These are phyloP conservation scores for Agriopis marginaria DNA, from an alignment of 2,888 invertebrate genomes.

Conservation along the genomic window DNA sequence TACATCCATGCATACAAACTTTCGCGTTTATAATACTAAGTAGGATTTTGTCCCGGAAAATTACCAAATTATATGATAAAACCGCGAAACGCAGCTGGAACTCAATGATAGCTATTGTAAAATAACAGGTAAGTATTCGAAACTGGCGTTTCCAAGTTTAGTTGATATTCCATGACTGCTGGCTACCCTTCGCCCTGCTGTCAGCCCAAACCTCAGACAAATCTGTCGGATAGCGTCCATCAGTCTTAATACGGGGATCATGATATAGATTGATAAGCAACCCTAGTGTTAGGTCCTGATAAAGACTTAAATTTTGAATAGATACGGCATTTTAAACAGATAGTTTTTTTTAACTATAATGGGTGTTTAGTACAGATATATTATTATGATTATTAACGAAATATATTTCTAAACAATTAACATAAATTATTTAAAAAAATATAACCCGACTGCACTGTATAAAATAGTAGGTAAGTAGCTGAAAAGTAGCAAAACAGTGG, in stretches of 20 bases:
- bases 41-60: too few species aligned
- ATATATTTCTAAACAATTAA: too few species aligned
- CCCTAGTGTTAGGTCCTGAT: conserved; percentile 56
- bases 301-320: conserved; percentile 11
- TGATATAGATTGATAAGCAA: conserved; percentile 84
- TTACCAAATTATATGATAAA: too few species aligned
- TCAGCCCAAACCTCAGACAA: conserved; percentile 78
- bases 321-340: conserved; percentile 22
- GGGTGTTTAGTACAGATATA: too few species aligned
- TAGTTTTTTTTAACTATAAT: neutral
- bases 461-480: too few species aligned
- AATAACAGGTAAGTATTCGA: neutral
- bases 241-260: conserved; percentile 85
- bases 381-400: too few species aligned
- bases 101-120: neutral
- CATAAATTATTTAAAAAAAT: too few species aligned
- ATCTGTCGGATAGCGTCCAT: conserved; percentile 75
- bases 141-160: conserved; percentile 26
- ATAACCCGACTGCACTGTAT: too few species aligned
- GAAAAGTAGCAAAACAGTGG: too few species aligned
- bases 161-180: neutral
- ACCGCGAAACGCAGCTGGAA: too few species aligned
- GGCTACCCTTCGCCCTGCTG: conserved; percentile 55
- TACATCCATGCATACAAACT: too few species aligned
- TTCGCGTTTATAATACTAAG: too few species aligned